Evolutionary conservation across 2,888 invertebrate genomes (phyloP).

Genomic region (Dendrolimus houi): DNA sequence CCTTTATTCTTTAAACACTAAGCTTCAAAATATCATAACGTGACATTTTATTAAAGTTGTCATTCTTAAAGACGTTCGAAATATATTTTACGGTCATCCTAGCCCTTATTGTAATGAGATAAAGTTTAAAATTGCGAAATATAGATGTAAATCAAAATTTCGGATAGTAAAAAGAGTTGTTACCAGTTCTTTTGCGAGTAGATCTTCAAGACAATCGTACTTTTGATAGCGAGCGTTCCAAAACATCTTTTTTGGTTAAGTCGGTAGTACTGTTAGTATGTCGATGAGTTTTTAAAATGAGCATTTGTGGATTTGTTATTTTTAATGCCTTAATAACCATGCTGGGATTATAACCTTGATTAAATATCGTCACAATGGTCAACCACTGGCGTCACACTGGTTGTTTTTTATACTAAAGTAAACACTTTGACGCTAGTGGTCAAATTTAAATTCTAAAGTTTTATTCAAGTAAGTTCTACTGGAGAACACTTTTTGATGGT

Average conservation of each 20-base stretch:
- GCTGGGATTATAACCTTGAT: no score
- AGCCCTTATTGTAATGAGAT: background rate
- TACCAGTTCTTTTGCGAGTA: background rate
- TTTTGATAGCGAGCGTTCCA: background rate
- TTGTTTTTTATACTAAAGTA: no score
- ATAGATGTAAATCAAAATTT: background rate
- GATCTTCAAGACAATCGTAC: background rate
- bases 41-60: background rate
- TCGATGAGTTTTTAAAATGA: no score
- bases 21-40: background rate
- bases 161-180: background rate
- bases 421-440: no score
- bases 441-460: no score
- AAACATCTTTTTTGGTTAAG: background rate
- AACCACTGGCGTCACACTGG: no score
- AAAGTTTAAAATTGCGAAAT: background rate
- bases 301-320: no score
- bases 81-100: background rate
- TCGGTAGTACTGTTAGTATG: no score
- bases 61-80: background rate
- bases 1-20: background rate
- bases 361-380: no score
- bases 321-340: no score
- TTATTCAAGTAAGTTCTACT: no score
- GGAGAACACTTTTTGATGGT: no score